These are phyloP conservation scores for Trachelus stipa DNA, from an alignment of 2,888 invertebrate genomes.

Conservation along the genomic window DNA sequence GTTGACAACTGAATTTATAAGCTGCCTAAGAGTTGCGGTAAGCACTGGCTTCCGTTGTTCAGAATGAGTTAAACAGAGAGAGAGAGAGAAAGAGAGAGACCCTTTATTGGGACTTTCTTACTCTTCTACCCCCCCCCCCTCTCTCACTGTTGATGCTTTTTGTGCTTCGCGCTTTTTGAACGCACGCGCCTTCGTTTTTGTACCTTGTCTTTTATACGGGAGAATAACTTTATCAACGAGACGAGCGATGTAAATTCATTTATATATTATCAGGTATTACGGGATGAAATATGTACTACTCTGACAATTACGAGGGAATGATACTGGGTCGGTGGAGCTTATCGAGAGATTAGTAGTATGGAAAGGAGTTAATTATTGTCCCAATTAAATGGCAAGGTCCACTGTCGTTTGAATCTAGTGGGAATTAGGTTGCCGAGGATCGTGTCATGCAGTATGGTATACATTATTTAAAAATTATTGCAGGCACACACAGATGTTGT, in stretches of 20 bases:
- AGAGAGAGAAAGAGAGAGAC: background rate
- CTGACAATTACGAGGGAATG: background rate
- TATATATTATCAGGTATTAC: background rate
- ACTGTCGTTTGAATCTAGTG: background rate
- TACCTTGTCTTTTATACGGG: background rate
- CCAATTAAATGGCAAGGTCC: background rate
- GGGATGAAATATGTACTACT: background rate
- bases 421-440: background rate
- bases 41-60: background rate
- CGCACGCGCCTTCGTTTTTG: background rate
- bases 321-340: background rate
- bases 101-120: background rate
- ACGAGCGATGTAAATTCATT: background rate
- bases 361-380: background rate
- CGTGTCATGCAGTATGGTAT: background rate
- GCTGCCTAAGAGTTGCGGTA: conserved; percentile 6
- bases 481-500: background rate
- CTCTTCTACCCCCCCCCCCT: background rate
- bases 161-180: background rate
- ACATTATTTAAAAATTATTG: background rate
- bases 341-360: background rate
- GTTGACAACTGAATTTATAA: conserved; percentile 26
- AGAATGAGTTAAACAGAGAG: background rate
- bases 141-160: background rate
- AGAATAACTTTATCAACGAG: background rate